These are phyloP conservation scores for Chlorocebus sabaeus DNA, from an alignment of 2,113 vertebrate species.

Conservation along the genomic window DNA sequence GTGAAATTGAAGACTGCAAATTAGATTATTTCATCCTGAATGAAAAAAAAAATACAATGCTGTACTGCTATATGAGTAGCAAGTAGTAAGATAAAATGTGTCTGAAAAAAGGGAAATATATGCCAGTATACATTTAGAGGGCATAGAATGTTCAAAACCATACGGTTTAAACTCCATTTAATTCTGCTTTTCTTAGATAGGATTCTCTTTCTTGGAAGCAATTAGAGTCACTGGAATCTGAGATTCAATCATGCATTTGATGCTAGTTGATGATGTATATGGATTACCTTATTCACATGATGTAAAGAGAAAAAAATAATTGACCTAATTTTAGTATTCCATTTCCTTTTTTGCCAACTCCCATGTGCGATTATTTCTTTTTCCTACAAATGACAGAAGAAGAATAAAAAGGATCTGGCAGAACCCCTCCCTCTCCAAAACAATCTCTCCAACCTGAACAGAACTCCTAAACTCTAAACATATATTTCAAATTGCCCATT, in stretches of 20 bases:
- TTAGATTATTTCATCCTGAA: neutral
- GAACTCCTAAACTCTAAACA: neutral
- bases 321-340: neutral
- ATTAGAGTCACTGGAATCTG: neutral
- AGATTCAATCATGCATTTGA: neutral
- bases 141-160: neutral
- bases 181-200: neutral
- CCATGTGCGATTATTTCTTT: neutral
- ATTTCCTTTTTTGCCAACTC: neutral
- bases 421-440: neutral
- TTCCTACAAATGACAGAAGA: neutral
- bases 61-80: neutral
- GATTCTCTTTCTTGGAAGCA: neutral
- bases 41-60: neutral
- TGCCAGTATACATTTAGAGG: neutral
- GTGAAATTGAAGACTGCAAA: constrained; percentile 1
- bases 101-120: neutral
- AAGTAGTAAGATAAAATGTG: neutral
- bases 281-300: neutral
- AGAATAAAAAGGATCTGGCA: neutral
- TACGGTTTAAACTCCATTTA: neutral
- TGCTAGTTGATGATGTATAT: neutral
- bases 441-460: neutral
- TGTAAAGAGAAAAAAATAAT: neutral
- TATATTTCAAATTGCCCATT: neutral